A percentile compares a stretch with the other conserved stretches of the same genome.
phyloP scores from a whole-genome alignment of 1,140 invertebrate species.

The Cheumatopsyche charites region DNA sequence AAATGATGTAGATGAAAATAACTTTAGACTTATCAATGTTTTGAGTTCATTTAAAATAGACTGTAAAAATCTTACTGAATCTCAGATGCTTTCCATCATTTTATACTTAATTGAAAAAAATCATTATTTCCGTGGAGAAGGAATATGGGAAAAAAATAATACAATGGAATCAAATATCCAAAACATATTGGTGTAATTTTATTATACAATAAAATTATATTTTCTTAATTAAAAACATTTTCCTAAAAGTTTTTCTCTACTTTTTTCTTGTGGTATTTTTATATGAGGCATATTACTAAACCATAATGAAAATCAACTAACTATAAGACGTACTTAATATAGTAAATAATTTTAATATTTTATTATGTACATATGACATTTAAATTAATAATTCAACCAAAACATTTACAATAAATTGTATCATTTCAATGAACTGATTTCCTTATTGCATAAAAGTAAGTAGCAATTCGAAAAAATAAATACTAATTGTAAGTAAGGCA shows the following conservation, averaged over 20 bases:
- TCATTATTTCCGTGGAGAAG: conserved; percentile 53
- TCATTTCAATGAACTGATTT: too few relatives aligned
- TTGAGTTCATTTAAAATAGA: neutral
- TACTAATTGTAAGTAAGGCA: conserved; percentile 23
- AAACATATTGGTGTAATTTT: neutral
- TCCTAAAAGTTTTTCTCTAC: neutral
- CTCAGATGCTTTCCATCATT: conserved; percentile 48
- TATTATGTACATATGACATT: too few relatives aligned
- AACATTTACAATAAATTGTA: too few relatives aligned
- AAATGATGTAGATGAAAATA: conserved; percentile 26
- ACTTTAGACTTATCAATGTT: neutral
- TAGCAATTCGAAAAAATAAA: too few relatives aligned
- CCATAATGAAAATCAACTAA: too few relatives aligned
- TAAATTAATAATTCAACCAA: too few relatives aligned
- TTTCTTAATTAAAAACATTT: too few relatives aligned
- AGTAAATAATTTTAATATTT: too few relatives aligned
- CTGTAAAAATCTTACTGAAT: conserved; percentile 14
- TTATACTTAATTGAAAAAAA: conserved; percentile 53
- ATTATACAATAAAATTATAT: neutral
- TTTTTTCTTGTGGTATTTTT: neutral
- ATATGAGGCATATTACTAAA: neutral
- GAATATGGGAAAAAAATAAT: conserved; percentile 50
- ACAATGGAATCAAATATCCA: too few relatives aligned
- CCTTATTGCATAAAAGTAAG: too few relatives aligned
- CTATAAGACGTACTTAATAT: too few relatives aligned